These are phyloP conservation scores for Meloidogyne hapla DNA, from an alignment of 1,140 invertebrate species.

Conservation along the genomic window DNA sequence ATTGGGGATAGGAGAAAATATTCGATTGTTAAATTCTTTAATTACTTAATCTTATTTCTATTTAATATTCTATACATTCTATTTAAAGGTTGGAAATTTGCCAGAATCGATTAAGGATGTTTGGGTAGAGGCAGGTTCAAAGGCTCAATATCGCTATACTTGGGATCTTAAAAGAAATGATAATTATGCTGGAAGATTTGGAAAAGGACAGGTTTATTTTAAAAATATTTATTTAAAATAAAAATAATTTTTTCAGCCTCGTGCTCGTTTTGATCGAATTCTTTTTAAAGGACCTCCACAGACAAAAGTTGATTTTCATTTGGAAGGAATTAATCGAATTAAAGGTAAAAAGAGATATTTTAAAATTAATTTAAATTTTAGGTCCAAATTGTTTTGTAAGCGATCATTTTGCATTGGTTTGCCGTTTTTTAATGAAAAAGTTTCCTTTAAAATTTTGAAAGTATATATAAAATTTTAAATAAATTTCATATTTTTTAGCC, in stretches of 20 bases:
- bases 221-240: not conserved
- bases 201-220: not conserved
- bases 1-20: no score
- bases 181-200: constrained; percentile 21
- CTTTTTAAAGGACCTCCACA: constrained; percentile 36
- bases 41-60: no score
- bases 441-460: not conserved
- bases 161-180: constrained; percentile 44
- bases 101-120: constrained; percentile 37
- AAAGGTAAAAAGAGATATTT: constrained; percentile 1
- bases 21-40: no score
- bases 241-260: not conserved
- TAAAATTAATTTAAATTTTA: constrained; percentile 2
- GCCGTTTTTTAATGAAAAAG: constrained; percentile 37
- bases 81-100: constrained; percentile 7
- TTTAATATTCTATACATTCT: no score
- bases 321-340: constrained; percentile 43
- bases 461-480: not conserved
- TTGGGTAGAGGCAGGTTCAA: constrained; percentile 39
- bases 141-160: constrained; percentile 24
- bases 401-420: constrained; percentile 45
- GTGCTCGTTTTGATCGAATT: constrained; percentile 44
- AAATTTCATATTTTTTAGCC: not conserved
- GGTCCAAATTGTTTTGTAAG: constrained; percentile 35
- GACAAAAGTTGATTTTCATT: constrained; percentile 34